Percentiles rank a stretch among this genome's conserved stretches.
These are phyloP conservation scores for Spizella passerina DNA, from an alignment of 2,797 vertebrate genomes.

Conservation along the genomic window DNA sequence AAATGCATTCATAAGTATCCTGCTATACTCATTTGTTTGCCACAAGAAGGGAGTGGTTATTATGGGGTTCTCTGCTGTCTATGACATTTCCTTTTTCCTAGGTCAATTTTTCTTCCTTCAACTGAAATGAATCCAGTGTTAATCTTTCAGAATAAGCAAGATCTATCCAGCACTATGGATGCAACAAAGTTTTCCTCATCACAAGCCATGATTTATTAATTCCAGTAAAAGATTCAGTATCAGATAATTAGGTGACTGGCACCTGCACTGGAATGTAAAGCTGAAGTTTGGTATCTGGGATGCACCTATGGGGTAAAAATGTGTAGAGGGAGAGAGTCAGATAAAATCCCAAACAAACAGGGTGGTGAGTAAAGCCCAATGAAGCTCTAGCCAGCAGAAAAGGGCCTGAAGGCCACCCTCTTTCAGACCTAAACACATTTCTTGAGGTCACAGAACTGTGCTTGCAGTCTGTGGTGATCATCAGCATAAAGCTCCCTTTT, in stretches of 20 bases:
- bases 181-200: background rate
- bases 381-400: background rate
- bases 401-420: background rate
- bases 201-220: background rate
- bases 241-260: background rate
- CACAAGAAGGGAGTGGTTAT: background rate
- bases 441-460: background rate
- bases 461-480: background rate
- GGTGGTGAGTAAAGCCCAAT: rapidly evolving
- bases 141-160: background rate
- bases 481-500: background rate
- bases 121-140: background rate
- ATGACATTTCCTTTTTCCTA: background rate
- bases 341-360: background rate
- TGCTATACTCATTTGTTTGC: background rate
- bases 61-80: background rate
- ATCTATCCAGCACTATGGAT: background rate
- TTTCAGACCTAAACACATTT: background rate
- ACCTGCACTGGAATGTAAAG: background rate
- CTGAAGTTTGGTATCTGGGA: background rate
- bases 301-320: background rate
- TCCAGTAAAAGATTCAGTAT: background rate
- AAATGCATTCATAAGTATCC: background rate
- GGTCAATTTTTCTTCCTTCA: background rate
- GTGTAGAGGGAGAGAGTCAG: background rate